phyloP scores from a whole-genome alignment of 2,797 vertebrate species.

The Gorsachius magnificus region DNA sequence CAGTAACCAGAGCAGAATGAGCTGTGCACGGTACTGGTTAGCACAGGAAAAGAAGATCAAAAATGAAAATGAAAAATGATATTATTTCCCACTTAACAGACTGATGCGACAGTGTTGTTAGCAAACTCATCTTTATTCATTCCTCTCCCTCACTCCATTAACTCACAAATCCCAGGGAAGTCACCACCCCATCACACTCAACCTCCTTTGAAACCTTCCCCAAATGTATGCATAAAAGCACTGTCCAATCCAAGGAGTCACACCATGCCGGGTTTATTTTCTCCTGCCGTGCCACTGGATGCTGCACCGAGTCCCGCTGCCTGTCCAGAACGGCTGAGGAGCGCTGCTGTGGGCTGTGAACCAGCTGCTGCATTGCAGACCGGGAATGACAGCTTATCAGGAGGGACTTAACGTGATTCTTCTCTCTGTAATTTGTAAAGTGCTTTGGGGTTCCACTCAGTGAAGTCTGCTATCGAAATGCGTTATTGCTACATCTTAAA shows the following conservation, averaged over 20 bases:
- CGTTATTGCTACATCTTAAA: background rate
- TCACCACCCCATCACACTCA: background rate
- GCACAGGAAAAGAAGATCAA: background rate
- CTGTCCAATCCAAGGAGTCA: background rate
- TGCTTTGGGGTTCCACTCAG: slow-evolving; percentile 13
- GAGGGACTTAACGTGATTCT: background rate
- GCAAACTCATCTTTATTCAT: background rate
- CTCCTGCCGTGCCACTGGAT: background rate
- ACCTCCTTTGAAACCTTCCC: background rate
- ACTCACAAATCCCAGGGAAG: background rate
- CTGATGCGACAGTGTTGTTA: background rate
- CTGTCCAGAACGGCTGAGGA: background rate
- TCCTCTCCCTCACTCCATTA: background rate
- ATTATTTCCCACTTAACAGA: background rate
- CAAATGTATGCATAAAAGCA: background rate
- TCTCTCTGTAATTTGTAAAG: slow-evolving; percentile 34
- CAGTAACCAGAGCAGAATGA: background rate
- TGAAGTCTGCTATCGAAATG: background rate
- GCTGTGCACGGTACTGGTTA: background rate
- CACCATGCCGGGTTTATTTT: background rate
- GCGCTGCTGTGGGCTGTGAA: background rate
- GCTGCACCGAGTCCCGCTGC: background rate
- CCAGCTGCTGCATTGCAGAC: background rate
- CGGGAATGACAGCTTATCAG: background rate
- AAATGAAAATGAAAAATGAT: background rate